Conservation (phyloP, 2,888 invertebrate genomes). For the Lycaena phlaeas region DNA sequence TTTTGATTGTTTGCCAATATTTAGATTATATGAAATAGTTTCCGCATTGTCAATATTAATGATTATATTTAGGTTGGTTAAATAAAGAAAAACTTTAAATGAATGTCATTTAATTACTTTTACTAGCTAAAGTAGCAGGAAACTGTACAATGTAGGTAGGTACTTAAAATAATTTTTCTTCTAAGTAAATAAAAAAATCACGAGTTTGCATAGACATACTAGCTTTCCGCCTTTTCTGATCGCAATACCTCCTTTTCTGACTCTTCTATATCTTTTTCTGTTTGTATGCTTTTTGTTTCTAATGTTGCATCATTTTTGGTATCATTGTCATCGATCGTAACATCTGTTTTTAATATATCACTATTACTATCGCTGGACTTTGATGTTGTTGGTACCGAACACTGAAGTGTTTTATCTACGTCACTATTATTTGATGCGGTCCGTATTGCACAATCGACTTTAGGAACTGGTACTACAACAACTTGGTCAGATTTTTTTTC, state of each 20-base stretch:
- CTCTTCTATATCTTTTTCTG: background rate
- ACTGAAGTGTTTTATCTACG: conserved; percentile 67
- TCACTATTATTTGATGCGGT: conserved; percentile 22
- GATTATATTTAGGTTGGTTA: too few relatives aligned
- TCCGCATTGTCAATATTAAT: too few relatives aligned
- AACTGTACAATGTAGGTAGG: conserved; percentile 6
- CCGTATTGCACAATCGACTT: conserved; percentile 39
- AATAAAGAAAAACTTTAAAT: background rate
- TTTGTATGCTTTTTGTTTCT: background rate
- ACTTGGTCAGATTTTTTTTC: conserved; percentile 48
- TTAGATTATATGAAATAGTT: too few relatives aligned
- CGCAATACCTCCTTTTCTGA: background rate
- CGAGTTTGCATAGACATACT: background rate
- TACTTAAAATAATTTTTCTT: background rate
- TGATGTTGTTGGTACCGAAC: conserved; percentile 65
- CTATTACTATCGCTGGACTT: conserved; percentile 8
- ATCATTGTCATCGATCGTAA: background rate
- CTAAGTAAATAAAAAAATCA: background rate
- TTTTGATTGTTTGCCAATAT: too few relatives aligned
- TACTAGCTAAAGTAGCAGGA: background rate
- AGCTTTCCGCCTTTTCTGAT: background rate
- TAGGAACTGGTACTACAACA: conserved; percentile 55
- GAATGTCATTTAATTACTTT: conserved; percentile 14
- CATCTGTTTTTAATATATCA: conserved; percentile 1
- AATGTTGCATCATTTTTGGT: conserved; percentile 7